Base-by-base conservation (phyloP, 2,797 vertebrate species). In the Sorex maritimensis region DNA sequence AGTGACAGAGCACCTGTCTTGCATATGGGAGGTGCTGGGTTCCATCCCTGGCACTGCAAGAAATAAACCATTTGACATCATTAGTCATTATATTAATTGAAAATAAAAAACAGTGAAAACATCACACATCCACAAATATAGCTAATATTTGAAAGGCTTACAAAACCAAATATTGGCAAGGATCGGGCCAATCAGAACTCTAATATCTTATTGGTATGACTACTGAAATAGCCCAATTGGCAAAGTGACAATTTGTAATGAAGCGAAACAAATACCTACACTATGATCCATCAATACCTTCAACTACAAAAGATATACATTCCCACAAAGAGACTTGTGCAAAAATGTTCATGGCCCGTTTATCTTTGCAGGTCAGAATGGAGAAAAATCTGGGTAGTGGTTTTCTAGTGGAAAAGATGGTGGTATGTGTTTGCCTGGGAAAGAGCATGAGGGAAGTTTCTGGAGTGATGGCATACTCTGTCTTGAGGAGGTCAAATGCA, bases 51-150 rank as follows among this genome's bases (percentile, higher is more conserved):
- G 13, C 13, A 17, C 52, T 15, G 17, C 52, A 55, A 55, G 17
- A 14, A 55, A 55, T 12, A 12, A 55, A 14, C 14, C 17, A 55
- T 17, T 55, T 24, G 38, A 30, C 15, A 85, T 88, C 9, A 90
- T 87, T 90, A 84, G 49, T 90, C n/a, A 67, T 49, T 38, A 79
- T 24, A 44, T 68, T 95, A 91, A 92, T 75, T 5, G 34, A 89
- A 93, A 49, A 44, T 44, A 5, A 75, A 61, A 86, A 91, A 69
- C 69, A 79, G 26, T 69, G 63, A 82, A 55, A 86, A 80, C 46
- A 63, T 38, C 63, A 77, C 17, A 44, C 61, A 92, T 38, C 34
- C 5, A 87, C 30, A 38, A 80, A 4, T n/a, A 80, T 90, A 49
- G 55, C 21, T 77, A 75, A 83, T 67, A 77, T 84, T 80, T 49